These are phyloP conservation scores for Trissolcus basalis DNA, from an alignment of 1,140 invertebrate genomes.

Conservation along the genomic window DNA sequence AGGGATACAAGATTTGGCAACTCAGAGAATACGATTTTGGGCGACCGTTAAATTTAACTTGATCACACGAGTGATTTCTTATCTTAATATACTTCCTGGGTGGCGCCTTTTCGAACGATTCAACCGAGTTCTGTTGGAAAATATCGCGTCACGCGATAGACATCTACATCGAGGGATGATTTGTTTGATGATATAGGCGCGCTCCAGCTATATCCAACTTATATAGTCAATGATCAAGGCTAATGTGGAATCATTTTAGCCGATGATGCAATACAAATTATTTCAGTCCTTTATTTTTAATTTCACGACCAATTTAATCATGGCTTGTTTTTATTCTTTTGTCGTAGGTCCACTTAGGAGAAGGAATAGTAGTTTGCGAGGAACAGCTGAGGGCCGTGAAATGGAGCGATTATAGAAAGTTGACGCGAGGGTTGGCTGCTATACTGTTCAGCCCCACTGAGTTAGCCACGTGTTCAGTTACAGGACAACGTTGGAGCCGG, in stretches of 20 bases:
- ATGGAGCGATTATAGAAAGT: slow-evolving; percentile 84
- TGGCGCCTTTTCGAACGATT: slow-evolving; percentile 1
- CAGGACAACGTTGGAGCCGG: slow-evolving; percentile 84
- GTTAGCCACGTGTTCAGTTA: slow-evolving; percentile 84
- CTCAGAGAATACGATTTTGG: too few species aligned
- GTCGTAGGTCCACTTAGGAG: slow-evolving; percentile 81
- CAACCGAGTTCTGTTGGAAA: slow-evolving; percentile 11
- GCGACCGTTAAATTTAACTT: slow-evolving; percentile 16
- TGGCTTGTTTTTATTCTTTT: neutral
- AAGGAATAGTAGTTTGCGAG: slow-evolving; percentile 83
- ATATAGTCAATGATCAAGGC: too few species aligned
- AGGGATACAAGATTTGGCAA: slow-evolving; percentile 3
- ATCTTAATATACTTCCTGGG: slow-evolving; percentile 24
- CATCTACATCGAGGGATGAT: slow-evolving; percentile 26
- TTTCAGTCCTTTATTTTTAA: too few species aligned
- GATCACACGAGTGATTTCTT: slow-evolving; percentile 23
- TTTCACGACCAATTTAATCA: too few species aligned
- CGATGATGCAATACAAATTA: too few species aligned
- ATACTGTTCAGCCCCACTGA: slow-evolving; percentile 84
- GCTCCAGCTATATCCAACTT: slow-evolving; percentile 6
- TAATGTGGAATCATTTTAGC: too few species aligned
- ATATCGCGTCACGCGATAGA: slow-evolving; percentile 23
- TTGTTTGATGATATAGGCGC: slow-evolving; percentile 36
- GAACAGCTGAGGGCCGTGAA: slow-evolving; percentile 83
- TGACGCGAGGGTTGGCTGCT: slow-evolving; percentile 83